These are phyloP conservation scores for Sarotherodon lohbergeri DNA, from an alignment of 2,113 vertebrate genomes.

Conservation along the genomic window DNA sequence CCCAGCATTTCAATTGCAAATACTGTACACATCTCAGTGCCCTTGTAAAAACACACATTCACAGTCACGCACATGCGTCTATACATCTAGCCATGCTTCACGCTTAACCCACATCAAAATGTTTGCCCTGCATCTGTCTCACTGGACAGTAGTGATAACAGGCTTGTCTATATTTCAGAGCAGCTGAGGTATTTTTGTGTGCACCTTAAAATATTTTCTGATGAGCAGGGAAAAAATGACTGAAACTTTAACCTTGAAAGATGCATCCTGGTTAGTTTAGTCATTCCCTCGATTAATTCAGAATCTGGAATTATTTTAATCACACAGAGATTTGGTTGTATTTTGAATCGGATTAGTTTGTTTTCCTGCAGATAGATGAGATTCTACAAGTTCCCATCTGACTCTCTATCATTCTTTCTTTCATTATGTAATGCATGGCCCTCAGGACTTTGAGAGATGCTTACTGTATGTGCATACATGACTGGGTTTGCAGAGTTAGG, in stretches of 20 bases:
- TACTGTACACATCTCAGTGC: slow-evolving; percentile 15
- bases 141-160: not conserved
- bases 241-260: not conserved
- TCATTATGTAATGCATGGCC: not conserved
- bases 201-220: not conserved
- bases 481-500: not conserved
- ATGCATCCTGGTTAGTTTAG: slow-evolving; percentile 17
- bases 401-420: not conserved
- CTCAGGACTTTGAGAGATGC: not conserved
- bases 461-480: not conserved
- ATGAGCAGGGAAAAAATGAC: not conserved
- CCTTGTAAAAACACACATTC: slow-evolving; percentile 16
- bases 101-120: not conserved
- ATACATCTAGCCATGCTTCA: not conserved
- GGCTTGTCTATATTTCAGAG: not conserved
- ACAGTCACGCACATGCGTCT: not conserved
- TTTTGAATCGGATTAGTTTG: slow-evolving; percentile 32
- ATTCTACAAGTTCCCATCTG: slow-evolving; percentile 8
- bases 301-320: slow-evolving; percentile 56
- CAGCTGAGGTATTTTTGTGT: not conserved
- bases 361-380: slow-evolving; percentile 24
- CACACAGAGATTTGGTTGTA: slow-evolving; percentile 24
- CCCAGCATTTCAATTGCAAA: slow-evolving; percentile 58
- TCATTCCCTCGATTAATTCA: not conserved
- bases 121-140: not conserved